Base-by-base conservation (phyloP, 2,113 vertebrate species). In the Sphyrna mokarran region DNA sequence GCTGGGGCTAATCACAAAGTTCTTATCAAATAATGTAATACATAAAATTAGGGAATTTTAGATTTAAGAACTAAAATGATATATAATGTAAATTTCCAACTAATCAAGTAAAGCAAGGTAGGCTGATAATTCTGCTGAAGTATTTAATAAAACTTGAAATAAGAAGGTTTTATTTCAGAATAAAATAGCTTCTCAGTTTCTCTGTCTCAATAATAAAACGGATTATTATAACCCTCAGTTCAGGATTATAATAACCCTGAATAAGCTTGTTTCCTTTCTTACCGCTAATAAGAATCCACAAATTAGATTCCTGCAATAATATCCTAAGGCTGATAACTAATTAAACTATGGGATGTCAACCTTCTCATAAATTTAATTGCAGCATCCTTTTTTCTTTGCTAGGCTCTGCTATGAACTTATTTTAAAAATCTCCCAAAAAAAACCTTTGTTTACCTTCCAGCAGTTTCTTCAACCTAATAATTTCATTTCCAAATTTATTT, bases 201-300 rank as follows among this genome's bases (percentile, higher is more conserved):
- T 61, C 29, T 91, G 87, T 29, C 63, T 11, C 33, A 37, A 66
- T n/a, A 66, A 68, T 91, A 91, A 66, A 66, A 37, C 33, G 22
- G 29, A 43, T 93, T 93, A 68, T 93, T 68, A 93, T 66, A 93
- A 66, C 61, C 4, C 89, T 93, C 89, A 93, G 66, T 6, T 93
- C 61, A 66, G 89, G 11, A 18, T 66, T n/a, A 37, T 66, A 22
- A 93, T 22, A 93, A 23, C 89, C 89, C 89, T 63, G n/a, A 93
- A 93, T 66, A 93, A 93, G 89, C 61, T 66, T 63, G n/a, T 93
- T 93, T 93, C n/a, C 89, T 18, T 93, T 93, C 40, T n/a, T 93
- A 68, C 18, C 61, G 66, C 61, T 22, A 93, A 93, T 93, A 93
- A 66, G 33, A 93, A 93, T 93, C 63, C 89, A 93, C 89, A 93